A percentile compares a stretch with the other conserved stretches of the same genome.
phyloP scores from a whole-genome alignment of 1,140 invertebrate genomes.

The Nymphalis io region DNA sequence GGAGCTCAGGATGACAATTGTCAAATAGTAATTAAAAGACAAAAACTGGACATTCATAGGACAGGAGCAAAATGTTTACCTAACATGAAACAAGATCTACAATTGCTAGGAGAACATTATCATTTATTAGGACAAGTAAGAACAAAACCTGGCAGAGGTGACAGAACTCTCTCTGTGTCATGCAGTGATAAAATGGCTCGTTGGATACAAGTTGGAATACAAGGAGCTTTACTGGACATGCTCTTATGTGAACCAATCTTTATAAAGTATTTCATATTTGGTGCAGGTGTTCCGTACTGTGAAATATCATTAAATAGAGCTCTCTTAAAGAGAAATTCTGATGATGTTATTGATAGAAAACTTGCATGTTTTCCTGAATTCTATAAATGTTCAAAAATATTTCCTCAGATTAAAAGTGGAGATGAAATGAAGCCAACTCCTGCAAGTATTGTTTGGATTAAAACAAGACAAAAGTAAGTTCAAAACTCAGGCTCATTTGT shows the following conservation, averaged over 20 bases:
- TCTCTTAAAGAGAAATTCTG: constrained; percentile 65
- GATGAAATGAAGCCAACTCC: constrained; percentile 46
- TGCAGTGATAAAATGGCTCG: constrained; percentile 96
- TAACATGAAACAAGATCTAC: constrained; percentile 80
- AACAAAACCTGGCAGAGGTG: constrained; percentile 95
- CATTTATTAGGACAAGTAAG: constrained; percentile 88
- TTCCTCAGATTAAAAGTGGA: constrained; percentile 53
- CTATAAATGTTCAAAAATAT: constrained; percentile 53
- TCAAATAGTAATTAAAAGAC: constrained; percentile 51
- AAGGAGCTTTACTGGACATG: constrained; percentile 88
- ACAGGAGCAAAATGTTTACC: constrained; percentile 94
- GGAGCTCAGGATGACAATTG: constrained; percentile 38
- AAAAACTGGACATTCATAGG: constrained; percentile 84
- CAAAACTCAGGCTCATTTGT: too few species aligned
- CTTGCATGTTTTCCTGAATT: constrained; percentile 52
- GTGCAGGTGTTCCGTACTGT: constrained; percentile 84
- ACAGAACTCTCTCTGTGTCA: constrained; percentile 93
- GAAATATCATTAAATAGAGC: constrained; percentile 85
- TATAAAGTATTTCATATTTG: constrained; percentile 87
- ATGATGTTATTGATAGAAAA: constrained; percentile 34
- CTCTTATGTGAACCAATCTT: constrained; percentile 86
- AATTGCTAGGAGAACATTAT: constrained; percentile 82
- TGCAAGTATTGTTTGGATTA: constrained; percentile 59
- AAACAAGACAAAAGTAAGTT: constrained; percentile 29
- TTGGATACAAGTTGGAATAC: constrained; percentile 92